phyloP scores from a whole-genome alignment of 2,797 vertebrate genomes.

The Galaxias olidus region DNA sequence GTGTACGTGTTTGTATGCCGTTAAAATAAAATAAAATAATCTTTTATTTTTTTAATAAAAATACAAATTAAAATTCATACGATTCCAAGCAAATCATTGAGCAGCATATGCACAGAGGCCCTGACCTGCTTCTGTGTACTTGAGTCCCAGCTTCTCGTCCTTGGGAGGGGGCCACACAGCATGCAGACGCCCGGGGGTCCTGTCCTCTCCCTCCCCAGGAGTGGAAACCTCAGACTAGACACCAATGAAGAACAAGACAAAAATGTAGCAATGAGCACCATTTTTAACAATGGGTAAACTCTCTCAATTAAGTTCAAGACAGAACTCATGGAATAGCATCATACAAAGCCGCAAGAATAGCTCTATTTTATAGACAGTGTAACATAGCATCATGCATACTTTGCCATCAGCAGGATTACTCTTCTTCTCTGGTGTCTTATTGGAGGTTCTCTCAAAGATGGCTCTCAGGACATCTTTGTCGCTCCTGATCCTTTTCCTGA shows the following conservation, averaged over 20 bases:
- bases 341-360: not conserved
- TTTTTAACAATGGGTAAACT: too few species aligned
- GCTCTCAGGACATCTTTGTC: slow-evolving; percentile 85
- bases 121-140: slow-evolving; percentile 97
- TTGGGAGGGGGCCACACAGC: slow-evolving; percentile 93
- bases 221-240: slow-evolving; percentile 69
- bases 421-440: slow-evolving; percentile 67
- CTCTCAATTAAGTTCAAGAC: too few species aligned
- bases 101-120: too few species aligned
- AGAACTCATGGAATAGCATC: too few species aligned
- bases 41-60: not conserved
- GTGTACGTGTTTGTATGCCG: too few species aligned
- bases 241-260: slow-evolving; percentile 16
- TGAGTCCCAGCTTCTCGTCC: slow-evolving; percentile 90
- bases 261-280: slow-evolving; percentile 7
- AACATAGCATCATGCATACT: slow-evolving; percentile 74
- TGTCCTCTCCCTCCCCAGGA: slow-evolving; percentile 85
- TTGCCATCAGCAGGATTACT: slow-evolving; percentile 72
- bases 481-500: slow-evolving; percentile 82
- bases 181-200: slow-evolving; percentile 90
- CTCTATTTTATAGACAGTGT: not conserved
- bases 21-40: not conserved
- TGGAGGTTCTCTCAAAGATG: slow-evolving; percentile 83
- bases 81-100: too few species aligned
- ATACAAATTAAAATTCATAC: too few species aligned